phyloP scores from a whole-genome alignment of 2,888 invertebrate genomes.

The Orchestes rusci region DNA sequence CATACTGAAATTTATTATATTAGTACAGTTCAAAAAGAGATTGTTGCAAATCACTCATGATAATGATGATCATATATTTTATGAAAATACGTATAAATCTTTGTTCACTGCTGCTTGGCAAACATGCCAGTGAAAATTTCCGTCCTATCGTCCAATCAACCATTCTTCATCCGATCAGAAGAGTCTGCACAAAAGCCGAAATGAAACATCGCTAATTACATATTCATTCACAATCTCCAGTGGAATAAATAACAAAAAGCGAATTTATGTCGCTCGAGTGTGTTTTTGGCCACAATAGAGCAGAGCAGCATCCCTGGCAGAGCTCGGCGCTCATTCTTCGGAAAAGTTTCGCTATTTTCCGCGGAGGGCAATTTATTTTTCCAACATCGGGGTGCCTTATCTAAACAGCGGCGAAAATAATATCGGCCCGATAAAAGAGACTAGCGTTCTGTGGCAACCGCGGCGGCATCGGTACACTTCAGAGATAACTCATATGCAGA shows the following conservation, averaged over 20 bases:
- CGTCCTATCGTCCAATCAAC: too few relatives aligned
- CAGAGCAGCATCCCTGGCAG: slow-evolving; percentile 25
- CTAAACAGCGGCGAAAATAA: slow-evolving; percentile 48
- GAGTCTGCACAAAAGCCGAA: slow-evolving; percentile 14
- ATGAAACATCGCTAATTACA: slow-evolving; percentile 24
- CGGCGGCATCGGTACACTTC: slow-evolving; percentile 18
- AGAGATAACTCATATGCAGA: slow-evolving; percentile 26
- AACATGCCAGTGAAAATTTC: too few relatives aligned
- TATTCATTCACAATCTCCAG: slow-evolving; percentile 22
- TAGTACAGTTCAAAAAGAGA: too few relatives aligned
- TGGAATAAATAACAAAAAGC: slow-evolving; percentile 20
- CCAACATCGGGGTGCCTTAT: slow-evolving; percentile 43
- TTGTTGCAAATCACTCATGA: too few relatives aligned
- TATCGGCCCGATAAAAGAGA: slow-evolving; percentile 36
- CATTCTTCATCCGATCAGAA: too few relatives aligned
- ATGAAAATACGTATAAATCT: too few relatives aligned
- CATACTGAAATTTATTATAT: too few relatives aligned
- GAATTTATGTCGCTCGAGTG: slow-evolving; percentile 23
- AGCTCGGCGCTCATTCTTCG: slow-evolving; percentile 41
- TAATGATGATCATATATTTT: too few relatives aligned
- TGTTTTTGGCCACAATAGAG: slow-evolving; percentile 37
- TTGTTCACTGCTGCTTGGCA: too few relatives aligned
- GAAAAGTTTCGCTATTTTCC: slow-evolving; percentile 47
- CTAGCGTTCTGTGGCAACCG: slow-evolving; percentile 11
- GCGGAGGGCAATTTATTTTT: slow-evolving; percentile 47